These are phyloP conservation scores for Heteromyza rotundicornis DNA, from an alignment of 2,888 invertebrate genomes.

Conservation along the genomic window DNA sequence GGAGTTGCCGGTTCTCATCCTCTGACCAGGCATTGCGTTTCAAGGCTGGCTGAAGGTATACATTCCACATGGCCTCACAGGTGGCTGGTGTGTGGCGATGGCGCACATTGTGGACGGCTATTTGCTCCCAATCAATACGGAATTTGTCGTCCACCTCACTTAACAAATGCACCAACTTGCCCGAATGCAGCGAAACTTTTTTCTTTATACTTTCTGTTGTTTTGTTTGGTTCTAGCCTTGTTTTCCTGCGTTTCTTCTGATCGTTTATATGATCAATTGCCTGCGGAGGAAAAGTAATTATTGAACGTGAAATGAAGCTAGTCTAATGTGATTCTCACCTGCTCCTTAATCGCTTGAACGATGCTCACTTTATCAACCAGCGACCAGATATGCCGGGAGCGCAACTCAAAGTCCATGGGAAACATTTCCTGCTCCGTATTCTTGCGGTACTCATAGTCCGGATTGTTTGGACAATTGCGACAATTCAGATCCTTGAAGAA, in stretches of 20 bases:
- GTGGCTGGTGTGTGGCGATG: constrained; percentile 69
- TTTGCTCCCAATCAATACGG: constrained; percentile 56
- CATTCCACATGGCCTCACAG: constrained; percentile 75
- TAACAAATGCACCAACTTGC: constrained; percentile 37
- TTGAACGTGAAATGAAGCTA: too few relatives aligned
- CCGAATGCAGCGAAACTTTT: constrained; percentile 29
- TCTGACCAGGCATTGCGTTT: constrained; percentile 67
- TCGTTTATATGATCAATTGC: constrained; percentile 37
- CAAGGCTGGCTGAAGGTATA: constrained; percentile 72
- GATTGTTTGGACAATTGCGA: constrained; percentile 67
- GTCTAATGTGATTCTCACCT: constrained; percentile 42
- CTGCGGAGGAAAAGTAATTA: constrained; percentile 20
- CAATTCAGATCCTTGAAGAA: constrained; percentile 72
- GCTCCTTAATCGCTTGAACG: constrained; percentile 63
- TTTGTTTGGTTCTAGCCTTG: constrained; percentile 1
- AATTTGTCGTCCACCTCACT: constrained; percentile 38
- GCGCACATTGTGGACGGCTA: constrained; percentile 57
- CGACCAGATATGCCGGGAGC: constrained; percentile 66
- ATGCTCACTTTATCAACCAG: constrained; percentile 67
- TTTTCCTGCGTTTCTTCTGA: too few relatives aligned
- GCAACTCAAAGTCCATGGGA: constrained; percentile 62
- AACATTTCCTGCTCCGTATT: constrained; percentile 52
- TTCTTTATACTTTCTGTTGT: constrained; percentile 8
- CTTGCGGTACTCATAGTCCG: constrained; percentile 66
- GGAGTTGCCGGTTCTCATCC: constrained; percentile 64